These are phyloP conservation scores for Neoitamus cyanurus DNA, from an alignment of 2,888 invertebrate species.

Conservation along the genomic window DNA sequence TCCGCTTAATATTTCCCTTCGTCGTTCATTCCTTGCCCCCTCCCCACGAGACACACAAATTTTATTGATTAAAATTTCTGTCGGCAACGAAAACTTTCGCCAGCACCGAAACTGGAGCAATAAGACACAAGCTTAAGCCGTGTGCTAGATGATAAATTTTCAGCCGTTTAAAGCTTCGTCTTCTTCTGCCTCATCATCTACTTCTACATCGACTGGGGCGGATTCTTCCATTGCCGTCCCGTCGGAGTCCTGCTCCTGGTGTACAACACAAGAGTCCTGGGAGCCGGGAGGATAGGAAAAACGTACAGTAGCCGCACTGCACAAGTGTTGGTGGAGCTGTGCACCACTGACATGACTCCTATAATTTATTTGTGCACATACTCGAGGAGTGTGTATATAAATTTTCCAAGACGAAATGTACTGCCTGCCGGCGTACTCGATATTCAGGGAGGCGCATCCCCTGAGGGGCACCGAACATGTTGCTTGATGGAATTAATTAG, in stretches of 20 bases:
- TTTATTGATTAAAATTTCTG: slow-evolving; percentile 46
- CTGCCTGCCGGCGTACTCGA: neutral
- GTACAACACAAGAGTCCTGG: neutral
- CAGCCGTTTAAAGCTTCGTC: slow-evolving; percentile 33
- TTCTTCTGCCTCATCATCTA: neutral
- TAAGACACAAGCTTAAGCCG: slow-evolving; percentile 43
- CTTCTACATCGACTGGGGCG: neutral
- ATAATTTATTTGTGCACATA: slow-evolving; percentile 20
- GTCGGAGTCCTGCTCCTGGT: neutral
- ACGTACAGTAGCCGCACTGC: neutral
- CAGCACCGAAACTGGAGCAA: slow-evolving; percentile 41
- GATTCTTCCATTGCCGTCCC: neutral
- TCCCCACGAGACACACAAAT: slow-evolving; percentile 6
- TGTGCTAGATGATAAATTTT: slow-evolving; percentile 41
- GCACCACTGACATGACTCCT: slow-evolving; percentile 15
- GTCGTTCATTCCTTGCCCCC: neutral
- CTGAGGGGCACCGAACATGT: slow-evolving; percentile 12
- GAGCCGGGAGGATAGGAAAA: neutral
- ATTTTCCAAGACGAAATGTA: slow-evolving; percentile 2
- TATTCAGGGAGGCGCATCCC: slow-evolving; percentile 27
- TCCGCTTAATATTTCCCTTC: neutral
- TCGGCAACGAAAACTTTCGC: slow-evolving; percentile 12
- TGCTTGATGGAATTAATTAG: slow-evolving; percentile 45
- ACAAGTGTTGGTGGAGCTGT: neutral
- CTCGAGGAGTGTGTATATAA: neutral